A percentile compares a stretch with the other conserved stretches of the same genome.
Conservation (phyloP, 2,888 invertebrate species). For the Drosophila gaucha region DNA sequence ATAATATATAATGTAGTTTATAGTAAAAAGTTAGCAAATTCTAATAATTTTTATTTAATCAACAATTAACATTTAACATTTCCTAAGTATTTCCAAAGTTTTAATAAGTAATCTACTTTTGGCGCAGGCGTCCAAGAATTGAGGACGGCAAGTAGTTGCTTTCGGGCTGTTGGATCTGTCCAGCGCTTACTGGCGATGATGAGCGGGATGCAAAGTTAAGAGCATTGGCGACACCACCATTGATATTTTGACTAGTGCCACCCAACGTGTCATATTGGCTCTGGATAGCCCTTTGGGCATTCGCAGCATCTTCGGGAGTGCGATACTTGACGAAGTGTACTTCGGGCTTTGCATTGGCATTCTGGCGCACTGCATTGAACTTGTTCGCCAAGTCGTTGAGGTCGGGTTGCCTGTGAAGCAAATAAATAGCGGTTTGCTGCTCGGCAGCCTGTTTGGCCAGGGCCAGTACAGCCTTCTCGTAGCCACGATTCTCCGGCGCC, state of each 20-base stretch:
- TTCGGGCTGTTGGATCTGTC: conserved; percentile 50
- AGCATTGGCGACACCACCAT: conserved; percentile 77
- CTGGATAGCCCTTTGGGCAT: conserved; percentile 77
- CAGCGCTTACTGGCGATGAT: conserved; percentile 43
- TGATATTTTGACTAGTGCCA: conserved; percentile 60
- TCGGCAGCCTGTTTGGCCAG: conserved; percentile 79
- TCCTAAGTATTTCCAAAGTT: conserved; percentile 25
- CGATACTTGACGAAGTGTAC: conserved; percentile 81
- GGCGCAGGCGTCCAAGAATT: conserved; percentile 70
- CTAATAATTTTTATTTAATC: conserved; percentile 33
- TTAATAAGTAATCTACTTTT: conserved; percentile 30
- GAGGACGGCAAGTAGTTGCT: conserved; percentile 70
- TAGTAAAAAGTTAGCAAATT: background rate
- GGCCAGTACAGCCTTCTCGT: conserved; percentile 74
- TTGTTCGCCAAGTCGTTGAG: conserved; percentile 71
- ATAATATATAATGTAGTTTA: no score
- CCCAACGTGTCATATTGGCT: conserved; percentile 72
- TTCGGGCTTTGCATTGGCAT: conserved; percentile 67
- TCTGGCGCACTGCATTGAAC: conserved; percentile 68
- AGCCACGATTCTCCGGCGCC: conserved; percentile 76
- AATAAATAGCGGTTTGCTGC: conserved; percentile 78
- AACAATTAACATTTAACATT: conserved; percentile 42
- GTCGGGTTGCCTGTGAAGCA: conserved; percentile 77
- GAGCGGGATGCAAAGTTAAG: conserved; percentile 78
- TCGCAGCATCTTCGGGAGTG: conserved; percentile 75